Conservation (phyloP, 2,113 vertebrate genomes). For the Seriola rivoliana region DNA sequence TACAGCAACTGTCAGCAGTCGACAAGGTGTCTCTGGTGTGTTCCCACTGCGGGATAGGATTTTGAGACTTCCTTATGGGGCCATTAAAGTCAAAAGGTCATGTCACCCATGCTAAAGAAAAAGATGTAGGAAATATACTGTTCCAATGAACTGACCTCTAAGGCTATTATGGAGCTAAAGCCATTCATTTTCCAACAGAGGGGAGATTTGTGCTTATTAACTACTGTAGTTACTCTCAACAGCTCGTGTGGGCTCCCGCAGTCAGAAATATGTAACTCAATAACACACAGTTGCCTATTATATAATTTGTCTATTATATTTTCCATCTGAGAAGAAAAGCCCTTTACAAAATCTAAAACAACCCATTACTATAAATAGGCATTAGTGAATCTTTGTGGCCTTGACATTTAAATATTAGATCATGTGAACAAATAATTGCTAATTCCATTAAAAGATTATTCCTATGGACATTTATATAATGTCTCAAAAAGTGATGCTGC, state of each 20-base stretch:
- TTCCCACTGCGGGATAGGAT: conserved; percentile 1
- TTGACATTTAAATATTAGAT: not conserved
- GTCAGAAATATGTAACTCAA: conserved; percentile 6
- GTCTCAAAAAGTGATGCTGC: not conserved
- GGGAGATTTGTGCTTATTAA: not conserved
- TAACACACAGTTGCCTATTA: not conserved
- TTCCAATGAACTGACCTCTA: not conserved
- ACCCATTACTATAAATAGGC: not conserved
- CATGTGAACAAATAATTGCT: not conserved
- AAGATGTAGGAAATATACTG: conserved; percentile 3
- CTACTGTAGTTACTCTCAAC: not conserved
- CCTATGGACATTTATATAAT: not conserved
- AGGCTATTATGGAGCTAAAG: not conserved
- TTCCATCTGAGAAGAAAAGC: not conserved
- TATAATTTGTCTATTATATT: not conserved
- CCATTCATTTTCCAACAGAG: not conserved
- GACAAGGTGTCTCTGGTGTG: conserved; percentile 36
- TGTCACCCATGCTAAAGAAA: conserved; percentile 10
- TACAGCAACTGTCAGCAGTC: conserved; percentile 52
- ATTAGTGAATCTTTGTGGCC: not conserved
- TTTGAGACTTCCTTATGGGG: conserved; percentile 42
- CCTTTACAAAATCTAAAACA: not conserved
- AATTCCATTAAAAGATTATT: not conserved
- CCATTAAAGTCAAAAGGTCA: conserved; percentile 43
- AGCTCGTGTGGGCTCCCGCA: not conserved